Evolutionary conservation across 2,888 invertebrate genomes (phyloP), one percentile per base, ranked within the genome.

Genomic region (Eristalis intricaria): DNA sequence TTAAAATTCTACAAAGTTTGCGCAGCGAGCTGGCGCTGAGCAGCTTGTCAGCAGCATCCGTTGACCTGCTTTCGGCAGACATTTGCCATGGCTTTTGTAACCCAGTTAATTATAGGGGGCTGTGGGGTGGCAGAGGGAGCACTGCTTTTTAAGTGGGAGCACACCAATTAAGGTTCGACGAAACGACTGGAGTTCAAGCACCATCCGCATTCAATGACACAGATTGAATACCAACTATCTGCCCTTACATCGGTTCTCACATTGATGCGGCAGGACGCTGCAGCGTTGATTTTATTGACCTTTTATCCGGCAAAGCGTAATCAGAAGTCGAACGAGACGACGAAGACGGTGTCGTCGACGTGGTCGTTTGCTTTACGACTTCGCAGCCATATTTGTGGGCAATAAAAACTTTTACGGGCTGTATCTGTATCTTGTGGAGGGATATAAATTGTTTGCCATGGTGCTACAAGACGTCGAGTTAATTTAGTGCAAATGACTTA

Each of bases 401-500:
- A 69, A 86, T 86, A 82, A 78, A 70, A 78, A 74, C 65, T 73
- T 86, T 70, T 75, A 74, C 68, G 65, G 19, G 29, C 74, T 66
- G 19, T 75, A 35, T 75, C 58, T 22, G 26, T 58, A 19, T 50
- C 70, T 23, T 50, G 60, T 60, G 19, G 22, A 61, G 15, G 63
- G 35, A 43, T 23, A 22, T 70, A 43, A 82, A 86, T 50, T 50
- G 64, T 32, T 79, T 70, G 66, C 75, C 35, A 66, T 13, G 13
- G 7, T 50, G 29, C 40, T 26, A 29, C 69, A 32, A 13, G 69
- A 40, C 40, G 61, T 29, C 50, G 23, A 80, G 66, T 77, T 86
- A 82, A 86, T 78, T 86, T 82, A 78, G 77, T 74, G 77, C 70
- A 77, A 86, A 86, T 82, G 82, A 71, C 71, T 86, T 82, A 82